Evolutionary conservation across 1,140 invertebrate genomes (phyloP).

Genomic region (Nasonia vitripennis): DNA sequence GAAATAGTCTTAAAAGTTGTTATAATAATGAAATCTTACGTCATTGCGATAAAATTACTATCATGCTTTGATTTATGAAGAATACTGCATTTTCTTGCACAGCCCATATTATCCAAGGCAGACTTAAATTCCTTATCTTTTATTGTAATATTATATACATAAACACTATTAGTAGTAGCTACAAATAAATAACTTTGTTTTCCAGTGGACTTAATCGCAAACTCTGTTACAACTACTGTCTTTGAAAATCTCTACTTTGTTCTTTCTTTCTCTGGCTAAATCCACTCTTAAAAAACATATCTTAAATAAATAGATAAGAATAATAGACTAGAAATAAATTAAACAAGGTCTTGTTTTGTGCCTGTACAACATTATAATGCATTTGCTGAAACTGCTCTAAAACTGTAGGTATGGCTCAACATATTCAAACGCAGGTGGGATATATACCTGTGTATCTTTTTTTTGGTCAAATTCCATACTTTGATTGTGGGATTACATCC

Average conservation of each 20-base stretch:
- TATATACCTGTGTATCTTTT: slow-evolving; percentile 82
- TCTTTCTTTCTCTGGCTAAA: slow-evolving; percentile 83
- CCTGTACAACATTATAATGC: slow-evolving; percentile 86
- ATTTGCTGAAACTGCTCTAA: slow-evolving; percentile 80
- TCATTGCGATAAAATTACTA: slow-evolving; percentile 86
- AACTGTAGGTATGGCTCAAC: slow-evolving; percentile 80
- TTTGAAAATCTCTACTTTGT: slow-evolving; percentile 85
- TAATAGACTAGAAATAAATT: not conserved
- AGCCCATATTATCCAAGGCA: slow-evolving; percentile 79
- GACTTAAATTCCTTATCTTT: slow-evolving; percentile 84
- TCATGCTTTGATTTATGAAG: slow-evolving; percentile 85
- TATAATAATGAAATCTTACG: slow-evolving; percentile 66
- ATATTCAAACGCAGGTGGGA: slow-evolving; percentile 83
- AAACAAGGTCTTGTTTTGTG: slow-evolving; percentile 59
- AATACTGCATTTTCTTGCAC: slow-evolving; percentile 81
- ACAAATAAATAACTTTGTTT: slow-evolving; percentile 81
- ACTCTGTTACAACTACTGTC: slow-evolving; percentile 84
- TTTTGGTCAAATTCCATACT: slow-evolving; percentile 89
- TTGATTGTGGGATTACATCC: slow-evolving; percentile 89
- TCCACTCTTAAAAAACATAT: slow-evolving; percentile 78
- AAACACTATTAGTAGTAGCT: slow-evolving; percentile 80
- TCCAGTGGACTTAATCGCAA: slow-evolving; percentile 83
- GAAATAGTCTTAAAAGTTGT: not conserved
- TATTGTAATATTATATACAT: slow-evolving; percentile 82
- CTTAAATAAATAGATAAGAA: not conserved